Conservation (phyloP, 1,140 invertebrate genomes). For the Heliconius melpomene region DNA sequence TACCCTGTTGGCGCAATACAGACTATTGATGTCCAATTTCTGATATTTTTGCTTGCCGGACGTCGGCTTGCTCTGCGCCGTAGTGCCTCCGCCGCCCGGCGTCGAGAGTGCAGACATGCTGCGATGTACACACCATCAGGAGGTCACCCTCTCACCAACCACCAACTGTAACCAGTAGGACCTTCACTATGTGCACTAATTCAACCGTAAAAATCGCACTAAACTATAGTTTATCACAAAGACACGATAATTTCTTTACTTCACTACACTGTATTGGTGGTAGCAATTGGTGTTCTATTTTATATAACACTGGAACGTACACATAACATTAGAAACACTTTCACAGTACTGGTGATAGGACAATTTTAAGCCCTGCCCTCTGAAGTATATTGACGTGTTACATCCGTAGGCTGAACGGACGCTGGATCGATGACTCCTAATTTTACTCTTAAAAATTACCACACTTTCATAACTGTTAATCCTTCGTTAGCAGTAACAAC, state of each 20-base stretch:
- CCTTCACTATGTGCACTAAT: constrained; percentile 43
- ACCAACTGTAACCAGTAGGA: constrained; percentile 73
- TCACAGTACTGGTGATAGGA: constrained; percentile 65
- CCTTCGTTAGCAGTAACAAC: neutral
- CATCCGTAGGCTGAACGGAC: constrained; percentile 69
- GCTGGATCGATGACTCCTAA: constrained; percentile 69
- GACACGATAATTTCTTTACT: constrained; percentile 41
- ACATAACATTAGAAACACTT: constrained; percentile 54
- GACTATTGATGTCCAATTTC: constrained; percentile 98
- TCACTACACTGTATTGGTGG: constrained; percentile 34
- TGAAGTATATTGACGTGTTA: constrained; percentile 79
- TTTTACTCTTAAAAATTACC: constrained; percentile 43
- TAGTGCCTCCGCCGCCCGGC: constrained; percentile 81
- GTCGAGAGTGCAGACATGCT: constrained; percentile 82
- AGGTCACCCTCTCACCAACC: constrained; percentile 78
- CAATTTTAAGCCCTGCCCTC: constrained; percentile 74
- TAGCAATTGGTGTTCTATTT: constrained; percentile 16
- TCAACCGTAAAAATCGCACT: constrained; percentile 38
- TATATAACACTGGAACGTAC: constrained; percentile 22
- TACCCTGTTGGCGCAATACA: constrained; percentile 93
- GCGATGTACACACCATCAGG: constrained; percentile 82
- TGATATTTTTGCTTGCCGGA: constrained; percentile 94
- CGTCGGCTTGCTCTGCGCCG: constrained; percentile 79
- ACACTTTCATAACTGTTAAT: constrained; percentile 40
- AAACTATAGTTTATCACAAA: constrained; percentile 47